Base-by-base conservation (phyloP, 2,113 vertebrate species). In the Halcyon senegalensis region DNA sequence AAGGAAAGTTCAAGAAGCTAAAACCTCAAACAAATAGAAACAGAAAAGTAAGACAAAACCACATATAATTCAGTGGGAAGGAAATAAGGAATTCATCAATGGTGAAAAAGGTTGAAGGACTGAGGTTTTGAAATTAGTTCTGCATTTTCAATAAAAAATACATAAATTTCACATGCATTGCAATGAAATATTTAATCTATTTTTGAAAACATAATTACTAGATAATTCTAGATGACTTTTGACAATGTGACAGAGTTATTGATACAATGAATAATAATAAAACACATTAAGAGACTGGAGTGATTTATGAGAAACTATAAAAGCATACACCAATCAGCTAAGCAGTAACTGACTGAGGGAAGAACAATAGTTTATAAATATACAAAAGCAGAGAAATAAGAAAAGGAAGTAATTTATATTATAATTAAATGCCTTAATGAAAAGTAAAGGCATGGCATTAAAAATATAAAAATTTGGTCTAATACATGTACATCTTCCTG, bases 211-310 rank as follows among this genome's bases (percentile, higher is more conserved):
- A 43, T 76, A 94, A 95, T 94, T 75, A 68, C 48, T 35, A 90
- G 53, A 63, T 84, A 84, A 87, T 86, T 95, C 59, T 93, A 93
- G 75, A 83, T 79, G 31, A 48, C 41, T 90, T 90, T 86, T 86
- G 67, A 92, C 53, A 85, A 56, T 69, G 59, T 90, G 78, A 78
- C 73, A 74, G 74, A 80, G 27, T 95, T 90, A 94, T 31, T 62
- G 84, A 92, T 81, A 68, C 28, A 88, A 63, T 81, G 70, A 95
- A 93, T 60, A 96, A 88, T 56, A 96, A 75, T 50, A 84, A 94
- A 86, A 88, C 46, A 83, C 31, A 74, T 77, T 87, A 87, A 76
- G 31, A 90, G 53, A 55, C 27, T 73, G 53, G 17, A 87, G 35
- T 87, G 67, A 85, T 83, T 93, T 94, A 80, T 77, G 46, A 92